Evolutionary conservation across 2,888 invertebrate genomes (phyloP), one percentile per base, ranked within the genome.

Genomic region (Cephus sareptanus): DNA sequence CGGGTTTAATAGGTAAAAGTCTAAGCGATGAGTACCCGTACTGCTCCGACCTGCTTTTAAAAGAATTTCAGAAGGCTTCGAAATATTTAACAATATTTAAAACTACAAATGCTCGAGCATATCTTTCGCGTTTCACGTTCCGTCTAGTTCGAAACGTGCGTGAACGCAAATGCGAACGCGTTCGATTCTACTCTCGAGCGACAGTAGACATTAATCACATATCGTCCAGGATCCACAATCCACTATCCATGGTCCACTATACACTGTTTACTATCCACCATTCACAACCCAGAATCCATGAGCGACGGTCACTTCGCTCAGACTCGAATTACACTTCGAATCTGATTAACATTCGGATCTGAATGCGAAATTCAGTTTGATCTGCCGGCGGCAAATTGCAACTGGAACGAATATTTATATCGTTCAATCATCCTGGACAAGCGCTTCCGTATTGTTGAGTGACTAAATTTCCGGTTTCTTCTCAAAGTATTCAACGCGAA

Each of bases 11-110:
- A 56, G 56, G 56, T 56, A 86, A 75, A 88, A 88, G 86, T 85
- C 87, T 89, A 88, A 86, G 83, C 85, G 82, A 84, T 87, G 86
- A 82, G 86, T 90, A 90, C 90, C 90, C 90, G 90, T 90, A 90
- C 88, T 90, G 88, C 85, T 90, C 90, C 90, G 90, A 90, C 89
- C 88, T 90, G 89, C 86, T 87, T 86, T 79, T 84, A 56, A 56
- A 56, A 9, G 56, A 56, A 56, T 56, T 56, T 56, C 23, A 56
- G 56, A 56, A 56, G 23, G 56, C 56, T 56, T 56, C 9, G 56
- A 56, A 23, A 56, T 56, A 56, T 23, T 56, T 56, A 56, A 56
- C 23, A 23, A 56, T 56, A 56, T 23, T 56, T 9, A 56, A 56
- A 56, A 23, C 56, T 56, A 56, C 23, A 23, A 56, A 56, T 23